Conservation (phyloP, 1,140 invertebrate genomes). For the Bombus vancouverensis region DNA sequence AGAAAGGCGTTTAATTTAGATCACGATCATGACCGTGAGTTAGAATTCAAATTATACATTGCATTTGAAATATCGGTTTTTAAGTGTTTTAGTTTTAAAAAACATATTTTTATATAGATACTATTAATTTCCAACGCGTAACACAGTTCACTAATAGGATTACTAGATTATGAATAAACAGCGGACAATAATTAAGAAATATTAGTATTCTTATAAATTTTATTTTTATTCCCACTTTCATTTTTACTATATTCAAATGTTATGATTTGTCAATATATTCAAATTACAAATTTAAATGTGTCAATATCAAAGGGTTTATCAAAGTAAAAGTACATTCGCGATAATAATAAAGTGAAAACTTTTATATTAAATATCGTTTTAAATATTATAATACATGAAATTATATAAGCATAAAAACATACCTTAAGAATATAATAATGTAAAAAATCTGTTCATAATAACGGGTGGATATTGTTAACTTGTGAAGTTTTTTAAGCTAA, state of each 20-base stretch:
- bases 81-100: background rate
- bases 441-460: too few species aligned
- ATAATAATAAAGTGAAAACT: background rate
- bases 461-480: too few species aligned
- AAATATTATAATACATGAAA: background rate
- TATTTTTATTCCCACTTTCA: background rate
- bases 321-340: background rate
- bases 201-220: background rate
- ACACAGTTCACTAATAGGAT: background rate
- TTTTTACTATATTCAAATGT: background rate
- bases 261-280: background rate
- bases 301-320: background rate
- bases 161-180: background rate
- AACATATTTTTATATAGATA: background rate
- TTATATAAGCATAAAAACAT: background rate
- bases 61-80: background rate
- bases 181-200: background rate
- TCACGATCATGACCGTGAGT: too few species aligned
- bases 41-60: background rate
- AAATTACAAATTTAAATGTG: background rate
- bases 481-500: too few species aligned
- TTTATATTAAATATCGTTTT: background rate
- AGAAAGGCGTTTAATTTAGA: background rate
- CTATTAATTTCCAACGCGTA: background rate
- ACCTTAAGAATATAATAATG: too few species aligned